A percentile compares a stretch with the other conserved stretches of the same genome.
Conservation (phyloP, 2,113 vertebrate species). For the Donacobius atricapilla region DNA sequence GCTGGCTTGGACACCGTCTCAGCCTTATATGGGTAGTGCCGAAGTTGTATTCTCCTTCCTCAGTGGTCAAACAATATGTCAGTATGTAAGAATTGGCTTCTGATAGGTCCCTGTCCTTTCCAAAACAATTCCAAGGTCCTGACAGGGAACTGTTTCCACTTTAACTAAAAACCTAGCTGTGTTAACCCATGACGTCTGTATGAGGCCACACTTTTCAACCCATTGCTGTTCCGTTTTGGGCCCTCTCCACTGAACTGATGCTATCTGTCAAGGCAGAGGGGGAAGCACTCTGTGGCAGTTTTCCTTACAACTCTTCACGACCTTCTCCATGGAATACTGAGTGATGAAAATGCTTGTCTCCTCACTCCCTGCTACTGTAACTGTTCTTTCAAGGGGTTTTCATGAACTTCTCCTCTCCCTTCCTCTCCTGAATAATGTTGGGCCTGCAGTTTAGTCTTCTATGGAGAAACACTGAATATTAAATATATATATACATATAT, state of each 20-base stretch:
- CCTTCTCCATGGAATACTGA: background rate
- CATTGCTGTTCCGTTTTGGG: background rate
- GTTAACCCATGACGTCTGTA: too few species aligned
- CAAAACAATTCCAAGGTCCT: too few species aligned
- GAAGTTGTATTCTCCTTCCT: too few species aligned
- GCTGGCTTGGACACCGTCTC: too few species aligned
- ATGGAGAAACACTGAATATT: background rate
- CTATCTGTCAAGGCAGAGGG: background rate
- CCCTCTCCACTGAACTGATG: background rate
- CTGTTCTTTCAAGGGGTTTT: background rate
- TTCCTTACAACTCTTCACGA: background rate
- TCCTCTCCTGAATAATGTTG: background rate
- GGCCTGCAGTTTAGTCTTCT: background rate
- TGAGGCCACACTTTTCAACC: background rate
- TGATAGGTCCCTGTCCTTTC: too few species aligned
- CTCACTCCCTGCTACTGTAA: background rate
- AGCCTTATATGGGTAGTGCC: too few species aligned
- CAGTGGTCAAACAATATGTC: too few species aligned
- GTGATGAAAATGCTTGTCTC: background rate
- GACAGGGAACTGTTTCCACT: too few species aligned
- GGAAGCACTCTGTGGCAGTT: background rate
- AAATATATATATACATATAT: rapidly evolving
- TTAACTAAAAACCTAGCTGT: too few species aligned
- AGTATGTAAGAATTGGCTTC: too few species aligned
- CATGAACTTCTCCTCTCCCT: background rate